Evolutionary conservation across 2,797 vertebrate genomes (phyloP).

Genomic region (Tolypeutes matacus): DNA sequence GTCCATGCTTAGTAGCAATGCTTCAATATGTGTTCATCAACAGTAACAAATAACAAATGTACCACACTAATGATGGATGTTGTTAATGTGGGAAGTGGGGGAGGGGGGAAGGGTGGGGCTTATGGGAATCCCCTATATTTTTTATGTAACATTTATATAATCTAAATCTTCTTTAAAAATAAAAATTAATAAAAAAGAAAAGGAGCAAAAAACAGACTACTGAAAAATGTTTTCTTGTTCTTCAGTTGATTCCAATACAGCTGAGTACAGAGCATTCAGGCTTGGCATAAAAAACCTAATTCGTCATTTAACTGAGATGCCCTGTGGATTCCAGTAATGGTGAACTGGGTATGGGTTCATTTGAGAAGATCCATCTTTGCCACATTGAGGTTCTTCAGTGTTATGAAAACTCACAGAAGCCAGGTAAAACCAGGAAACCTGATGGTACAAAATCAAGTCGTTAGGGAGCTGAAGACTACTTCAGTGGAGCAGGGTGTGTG

Average conservation of each 20-base stretch:
- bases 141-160: no score
- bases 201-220: not conserved
- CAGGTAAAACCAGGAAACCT: not conserved
- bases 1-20: no score
- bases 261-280: not conserved
- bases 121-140: no score
- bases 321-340: accelerated
- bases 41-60: no score
- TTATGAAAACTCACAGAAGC: not conserved
- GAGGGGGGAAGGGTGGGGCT: no score
- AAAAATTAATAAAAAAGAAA: not conserved
- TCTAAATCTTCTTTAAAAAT: no score
- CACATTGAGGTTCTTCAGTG: not conserved
- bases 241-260: not conserved
- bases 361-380: not conserved
- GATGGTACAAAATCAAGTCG: not conserved
- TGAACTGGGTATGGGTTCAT: not conserved
- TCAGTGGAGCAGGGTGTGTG: no score
- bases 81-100: no score
- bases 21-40: no score
- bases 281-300: not conserved
- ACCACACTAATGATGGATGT: no score
- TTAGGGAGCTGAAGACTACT: no score
- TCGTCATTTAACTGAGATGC: not conserved
- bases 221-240: not conserved